Evolutionary conservation across 2,888 invertebrate species (phyloP).

Genomic region (Trichopria drosophilae): DNA sequence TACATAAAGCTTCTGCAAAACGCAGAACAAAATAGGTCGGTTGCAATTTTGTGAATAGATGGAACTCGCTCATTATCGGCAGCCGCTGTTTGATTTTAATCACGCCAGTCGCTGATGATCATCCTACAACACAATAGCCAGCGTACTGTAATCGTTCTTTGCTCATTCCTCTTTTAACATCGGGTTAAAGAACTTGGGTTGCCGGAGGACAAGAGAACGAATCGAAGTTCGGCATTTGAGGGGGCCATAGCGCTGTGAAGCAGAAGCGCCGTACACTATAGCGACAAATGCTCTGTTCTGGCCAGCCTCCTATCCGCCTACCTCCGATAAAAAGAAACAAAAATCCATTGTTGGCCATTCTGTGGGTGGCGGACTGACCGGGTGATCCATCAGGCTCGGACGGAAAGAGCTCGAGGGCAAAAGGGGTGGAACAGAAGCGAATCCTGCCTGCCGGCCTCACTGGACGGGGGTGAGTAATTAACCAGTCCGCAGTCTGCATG

Average conservation of each 20-base stretch:
- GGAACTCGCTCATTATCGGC: too few relatives aligned
- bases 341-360: slow-evolving; percentile 56
- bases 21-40: too few relatives aligned
- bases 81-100: too few relatives aligned
- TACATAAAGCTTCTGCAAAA: too few relatives aligned
- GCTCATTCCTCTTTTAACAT: too few relatives aligned
- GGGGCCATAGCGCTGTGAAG: slow-evolving; percentile 27
- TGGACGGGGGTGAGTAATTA: slow-evolving; percentile 56
- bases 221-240: slow-evolving; percentile 43
- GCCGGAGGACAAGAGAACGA: slow-evolving; percentile 48
- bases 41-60: too few relatives aligned
- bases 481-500: slow-evolving; percentile 49
- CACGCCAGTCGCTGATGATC: too few relatives aligned
- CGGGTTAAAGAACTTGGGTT: too few relatives aligned
- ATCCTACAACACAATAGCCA: too few relatives aligned
- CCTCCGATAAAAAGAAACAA: slow-evolving; percentile 55
- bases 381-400: slow-evolving; percentile 56
- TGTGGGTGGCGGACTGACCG: slow-evolving; percentile 53
- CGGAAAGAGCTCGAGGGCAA: slow-evolving; percentile 46
- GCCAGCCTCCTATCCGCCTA: slow-evolving; percentile 46
- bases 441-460: slow-evolving; percentile 46
- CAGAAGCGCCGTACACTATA: slow-evolving; percentile 41
- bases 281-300: slow-evolving; percentile 50
- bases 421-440: slow-evolving; percentile 41
- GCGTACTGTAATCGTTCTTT: too few relatives aligned